These are phyloP conservation scores for Lipophrys pholis DNA, from an alignment of 2,113 vertebrate genomes.

Conservation along the genomic window DNA sequence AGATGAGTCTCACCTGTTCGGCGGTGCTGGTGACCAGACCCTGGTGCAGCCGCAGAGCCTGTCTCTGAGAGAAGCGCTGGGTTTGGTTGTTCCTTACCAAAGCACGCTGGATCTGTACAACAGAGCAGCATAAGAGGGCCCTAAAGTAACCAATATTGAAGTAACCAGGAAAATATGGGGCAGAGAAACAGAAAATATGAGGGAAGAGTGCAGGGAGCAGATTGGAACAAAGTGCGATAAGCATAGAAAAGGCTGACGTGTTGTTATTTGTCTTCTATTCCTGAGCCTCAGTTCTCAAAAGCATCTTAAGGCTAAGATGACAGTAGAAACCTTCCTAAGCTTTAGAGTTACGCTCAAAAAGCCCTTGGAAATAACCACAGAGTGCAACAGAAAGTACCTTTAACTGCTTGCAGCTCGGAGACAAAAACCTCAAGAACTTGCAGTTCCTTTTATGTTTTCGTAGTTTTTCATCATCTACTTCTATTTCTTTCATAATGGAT, in stretches of 20 bases:
- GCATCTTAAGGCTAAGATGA: not conserved
- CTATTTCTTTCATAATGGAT: not conserved
- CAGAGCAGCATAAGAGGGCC: no score
- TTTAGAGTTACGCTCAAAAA: not conserved
- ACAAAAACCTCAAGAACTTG: not conserved
- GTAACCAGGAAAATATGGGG: not conserved
- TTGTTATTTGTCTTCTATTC: not conserved
- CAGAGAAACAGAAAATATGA: not conserved
- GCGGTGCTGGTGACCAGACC: conserved; percentile 92
- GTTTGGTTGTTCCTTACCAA: conserved; percentile 93
- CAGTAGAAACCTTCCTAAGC: not conserved
- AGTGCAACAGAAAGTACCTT: not conserved
- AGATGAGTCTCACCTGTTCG: conserved; percentile 66
- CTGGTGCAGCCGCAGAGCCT: conserved; percentile 92
- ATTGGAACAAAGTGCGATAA: no score
- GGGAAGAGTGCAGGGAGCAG: not conserved
- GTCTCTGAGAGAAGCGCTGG: conserved; percentile 89
- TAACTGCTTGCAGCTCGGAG: not conserved
- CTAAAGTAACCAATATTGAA: no score
- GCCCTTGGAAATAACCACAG: not conserved
- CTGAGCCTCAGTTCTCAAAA: not conserved
- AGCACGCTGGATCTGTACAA: conserved; percentile 88
- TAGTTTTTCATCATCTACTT: conserved; percentile 2
- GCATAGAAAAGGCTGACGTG: not conserved
- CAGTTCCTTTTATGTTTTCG: not conserved